A percentile compares a stretch with the other conserved stretches of the same genome.
These are phyloP conservation scores for Dyspetes luteomarginatus DNA, from an alignment of 2,888 invertebrate genomes.

Conservation along the genomic window DNA sequence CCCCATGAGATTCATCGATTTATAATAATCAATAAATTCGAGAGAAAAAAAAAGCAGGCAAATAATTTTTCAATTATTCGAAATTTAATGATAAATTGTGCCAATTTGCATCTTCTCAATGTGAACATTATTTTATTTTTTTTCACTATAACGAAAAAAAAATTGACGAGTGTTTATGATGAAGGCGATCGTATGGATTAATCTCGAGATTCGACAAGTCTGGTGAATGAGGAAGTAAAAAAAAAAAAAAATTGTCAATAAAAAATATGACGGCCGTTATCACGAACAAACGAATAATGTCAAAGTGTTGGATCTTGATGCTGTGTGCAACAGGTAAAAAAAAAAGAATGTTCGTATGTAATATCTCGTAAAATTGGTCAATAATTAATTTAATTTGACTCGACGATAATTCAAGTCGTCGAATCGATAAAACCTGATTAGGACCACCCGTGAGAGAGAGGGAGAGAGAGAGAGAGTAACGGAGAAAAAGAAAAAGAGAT, in stretches of 20 bases:
- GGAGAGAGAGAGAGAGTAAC: slow-evolving; percentile 1
- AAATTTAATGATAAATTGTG: not conserved
- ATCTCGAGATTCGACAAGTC: slow-evolving; percentile 57
- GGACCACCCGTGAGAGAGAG: slow-evolving; percentile 48
- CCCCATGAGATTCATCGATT: slow-evolving; percentile 13
- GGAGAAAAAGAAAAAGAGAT: slow-evolving; percentile 36
- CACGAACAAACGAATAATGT: slow-evolving; percentile 68
- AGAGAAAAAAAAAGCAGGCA: slow-evolving; percentile 1
- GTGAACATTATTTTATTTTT: slow-evolving; percentile 24
- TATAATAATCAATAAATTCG: not conserved
- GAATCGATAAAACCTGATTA: slow-evolving; percentile 36
- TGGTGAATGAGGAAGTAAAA: slow-evolving; percentile 65
- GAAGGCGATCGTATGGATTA: slow-evolving; percentile 67
- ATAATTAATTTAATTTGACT: slow-evolving; percentile 20
- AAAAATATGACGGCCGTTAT: slow-evolving; percentile 30
- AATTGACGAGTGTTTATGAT: slow-evolving; percentile 57
- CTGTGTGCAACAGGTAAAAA: slow-evolving; percentile 77
- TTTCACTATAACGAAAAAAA: slow-evolving; percentile 2
- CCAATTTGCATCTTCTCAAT: not conserved
- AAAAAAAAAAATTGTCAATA: not conserved
- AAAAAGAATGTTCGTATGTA: not conserved
- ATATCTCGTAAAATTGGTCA: not conserved
- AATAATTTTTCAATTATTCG: not conserved
- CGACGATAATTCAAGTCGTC: slow-evolving; percentile 28
- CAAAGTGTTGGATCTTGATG: slow-evolving; percentile 73